Percentiles rank a stretch among this genome's conserved stretches.
These are phyloP conservation scores for Stegana nigrithorax DNA, from an alignment of 2,888 invertebrate genomes.

Conservation along the genomic window DNA sequence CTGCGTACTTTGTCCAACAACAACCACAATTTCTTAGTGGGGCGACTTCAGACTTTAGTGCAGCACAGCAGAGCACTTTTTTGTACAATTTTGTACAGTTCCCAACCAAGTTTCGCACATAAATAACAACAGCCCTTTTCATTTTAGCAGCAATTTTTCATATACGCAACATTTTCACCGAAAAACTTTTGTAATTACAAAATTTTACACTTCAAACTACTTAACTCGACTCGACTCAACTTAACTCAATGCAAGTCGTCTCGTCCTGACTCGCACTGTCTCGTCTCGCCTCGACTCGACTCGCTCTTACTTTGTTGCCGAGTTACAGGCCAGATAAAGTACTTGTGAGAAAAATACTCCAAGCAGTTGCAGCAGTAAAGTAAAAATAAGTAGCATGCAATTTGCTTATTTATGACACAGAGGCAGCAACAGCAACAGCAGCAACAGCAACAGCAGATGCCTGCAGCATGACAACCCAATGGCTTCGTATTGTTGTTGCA, in stretches of 20 bases:
- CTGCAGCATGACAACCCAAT: not conserved
- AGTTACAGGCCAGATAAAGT: not conserved
- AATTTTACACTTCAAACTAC: constrained; percentile 20
- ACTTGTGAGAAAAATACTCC: not conserved
- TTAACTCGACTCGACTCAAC: constrained; percentile 12
- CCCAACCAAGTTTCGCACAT: constrained; percentile 9
- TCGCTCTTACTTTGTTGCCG: constrained; percentile 12
- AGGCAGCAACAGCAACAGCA: not conserved
- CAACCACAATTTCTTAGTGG: not conserved
- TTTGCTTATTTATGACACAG: constrained; percentile 18
- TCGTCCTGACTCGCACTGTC: no score
- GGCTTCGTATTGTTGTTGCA: no score
- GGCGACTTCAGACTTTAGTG: not conserved
- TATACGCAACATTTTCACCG: constrained; percentile 19
- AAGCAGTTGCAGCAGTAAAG: not conserved
- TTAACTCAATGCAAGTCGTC: no score
- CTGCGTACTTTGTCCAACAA: not conserved
- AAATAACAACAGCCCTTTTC: constrained; percentile 16
- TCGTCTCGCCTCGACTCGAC: no score
- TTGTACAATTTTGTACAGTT: not conserved
- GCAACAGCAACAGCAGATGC: not conserved
- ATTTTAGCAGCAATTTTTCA: constrained; percentile 20
- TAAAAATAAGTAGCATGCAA: constrained; percentile 15
- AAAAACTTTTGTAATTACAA: constrained; percentile 20
- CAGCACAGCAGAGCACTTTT: not conserved